Conservation (phyloP, 23 tunicate genomes). For the Styela plicata region DNA sequence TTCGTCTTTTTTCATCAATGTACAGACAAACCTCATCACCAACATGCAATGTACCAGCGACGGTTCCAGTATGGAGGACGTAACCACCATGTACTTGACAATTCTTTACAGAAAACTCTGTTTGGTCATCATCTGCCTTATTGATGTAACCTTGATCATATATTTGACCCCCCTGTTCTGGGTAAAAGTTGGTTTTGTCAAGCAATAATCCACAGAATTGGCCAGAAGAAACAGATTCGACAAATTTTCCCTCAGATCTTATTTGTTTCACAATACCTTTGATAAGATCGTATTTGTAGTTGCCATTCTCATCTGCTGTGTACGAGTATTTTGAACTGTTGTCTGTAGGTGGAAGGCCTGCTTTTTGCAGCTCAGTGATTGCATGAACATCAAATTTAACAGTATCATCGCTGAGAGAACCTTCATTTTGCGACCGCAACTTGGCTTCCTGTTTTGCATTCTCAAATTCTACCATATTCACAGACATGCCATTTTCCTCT, state of each 20-base stretch:
- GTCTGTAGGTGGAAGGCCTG: slow-evolving; percentile 79
- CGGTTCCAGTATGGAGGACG: slow-evolving; percentile 92
- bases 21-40: slow-evolving; percentile 60
- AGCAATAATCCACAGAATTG: slow-evolving; percentile 74
- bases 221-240: slow-evolving; percentile 52
- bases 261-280: slow-evolving; percentile 40
- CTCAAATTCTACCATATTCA: slow-evolving; percentile 63
- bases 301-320: slow-evolving; percentile 42
- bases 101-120: slow-evolving; percentile 83
- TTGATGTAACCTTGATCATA: slow-evolving; percentile 79
- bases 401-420: slow-evolving; percentile 34
- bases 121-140: slow-evolving; percentile 42
- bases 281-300: slow-evolving; percentile 43
- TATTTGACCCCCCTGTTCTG: slow-evolving; percentile 98
- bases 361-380: slow-evolving; percentile 69
- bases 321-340: slow-evolving; percentile 66
- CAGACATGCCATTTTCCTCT: slow-evolving; percentile 82
- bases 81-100: slow-evolving; percentile 97
- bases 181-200: slow-evolving; percentile 84
- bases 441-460: slow-evolving; percentile 55
- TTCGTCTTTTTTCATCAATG: slow-evolving; percentile 75
- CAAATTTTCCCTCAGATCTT: slow-evolving; percentile 68
- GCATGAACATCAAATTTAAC: slow-evolving; percentile 89
- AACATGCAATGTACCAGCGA: slow-evolving; percentile 67
- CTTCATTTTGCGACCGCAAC: slow-evolving; percentile 46